Evolutionary conservation across 2,888 invertebrate genomes (phyloP), one percentile per base, ranked within the genome.

Genomic region (Liopterus haemorrhoidalis): DNA sequence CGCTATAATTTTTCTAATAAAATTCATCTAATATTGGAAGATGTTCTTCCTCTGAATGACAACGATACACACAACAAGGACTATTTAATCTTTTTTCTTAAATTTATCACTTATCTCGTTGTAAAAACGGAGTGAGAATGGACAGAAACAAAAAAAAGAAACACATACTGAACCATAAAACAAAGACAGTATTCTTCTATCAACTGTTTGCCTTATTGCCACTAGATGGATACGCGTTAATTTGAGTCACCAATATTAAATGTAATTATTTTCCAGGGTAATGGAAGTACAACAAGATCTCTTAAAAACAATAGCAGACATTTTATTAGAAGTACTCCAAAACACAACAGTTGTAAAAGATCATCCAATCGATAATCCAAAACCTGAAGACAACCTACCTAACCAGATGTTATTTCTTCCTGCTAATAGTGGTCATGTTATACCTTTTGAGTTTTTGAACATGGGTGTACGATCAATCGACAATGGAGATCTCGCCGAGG

Each of bases 401-500:
- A 41, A 45, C 48, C 63, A 69, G 61, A 68, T 70, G 37, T 62
- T 67, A 4, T 69, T 68, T 41, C 56, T 59, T 25, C 57, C 59
- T 9, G 70, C 68, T 15, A 38, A 61, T 43, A 63, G 63, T 41
- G 69, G 67, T 28, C 61, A 60, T 49, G 64, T 41, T 5, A 46
- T 14, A 16, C 43, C 51, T 11, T 39, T 33, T 15, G 38, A 22
- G 37, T 41, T 37, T 41, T 11, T 46, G 70, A 71, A 62, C 69
- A 14, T 72, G 71, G 43, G 68, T 66, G 32, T 31, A 24, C 70
- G 70, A 14, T 74, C 73, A 53, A 76, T 75, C 62, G 75, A 77
- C 49, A 81, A 87, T 61, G 85, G 80, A 18, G 87, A 87, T 59
- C 67, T 87, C 52, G 85, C 86, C 0, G 87, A 87, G 66, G 86